phyloP scores from a whole-genome alignment of 2,113 vertebrate genomes.

The Opisthocomus hoazin region DNA sequence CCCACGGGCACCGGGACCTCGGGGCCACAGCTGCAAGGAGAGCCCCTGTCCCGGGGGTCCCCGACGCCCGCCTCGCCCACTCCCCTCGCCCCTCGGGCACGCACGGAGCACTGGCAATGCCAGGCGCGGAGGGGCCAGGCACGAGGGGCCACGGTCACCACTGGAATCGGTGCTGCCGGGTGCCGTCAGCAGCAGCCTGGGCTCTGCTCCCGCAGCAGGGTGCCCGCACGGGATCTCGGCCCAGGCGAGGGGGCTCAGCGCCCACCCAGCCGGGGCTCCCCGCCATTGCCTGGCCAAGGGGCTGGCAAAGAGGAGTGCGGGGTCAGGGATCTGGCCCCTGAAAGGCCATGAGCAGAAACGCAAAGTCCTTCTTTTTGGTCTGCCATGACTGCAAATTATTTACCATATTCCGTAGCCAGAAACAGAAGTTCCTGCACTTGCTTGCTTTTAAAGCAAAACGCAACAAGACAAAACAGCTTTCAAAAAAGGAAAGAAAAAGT shows the following conservation, averaged over 20 bases:
- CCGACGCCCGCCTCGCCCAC: fast-evolving
- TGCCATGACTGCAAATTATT: not conserved
- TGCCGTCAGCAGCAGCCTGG: not conserved
- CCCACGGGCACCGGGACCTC: fast-evolving
- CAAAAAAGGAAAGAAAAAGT: not conserved
- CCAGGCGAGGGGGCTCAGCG: not conserved
- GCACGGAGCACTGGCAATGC: not conserved
- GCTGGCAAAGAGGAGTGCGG: not conserved
- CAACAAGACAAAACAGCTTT: not conserved
- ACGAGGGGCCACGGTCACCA: fast-evolving
- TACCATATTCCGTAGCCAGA: not conserved
- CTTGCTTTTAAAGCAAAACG: not conserved
- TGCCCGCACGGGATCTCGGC: fast-evolving
- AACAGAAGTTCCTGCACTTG: not conserved
- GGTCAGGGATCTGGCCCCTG: not conserved
- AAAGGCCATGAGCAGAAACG: not conserved
- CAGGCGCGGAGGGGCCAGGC: fast-evolving
- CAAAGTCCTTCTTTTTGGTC: not conserved
- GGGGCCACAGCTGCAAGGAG: not conserved
- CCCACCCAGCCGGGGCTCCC: not conserved
- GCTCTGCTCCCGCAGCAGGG: not conserved
- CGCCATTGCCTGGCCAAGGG: fast-evolving
- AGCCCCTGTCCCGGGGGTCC: fast-evolving
- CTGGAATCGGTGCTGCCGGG: not conserved
- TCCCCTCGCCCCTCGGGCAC: not conserved